Conservation (phyloP, 2,888 invertebrate genomes). For the Cheilosia urbana region DNA sequence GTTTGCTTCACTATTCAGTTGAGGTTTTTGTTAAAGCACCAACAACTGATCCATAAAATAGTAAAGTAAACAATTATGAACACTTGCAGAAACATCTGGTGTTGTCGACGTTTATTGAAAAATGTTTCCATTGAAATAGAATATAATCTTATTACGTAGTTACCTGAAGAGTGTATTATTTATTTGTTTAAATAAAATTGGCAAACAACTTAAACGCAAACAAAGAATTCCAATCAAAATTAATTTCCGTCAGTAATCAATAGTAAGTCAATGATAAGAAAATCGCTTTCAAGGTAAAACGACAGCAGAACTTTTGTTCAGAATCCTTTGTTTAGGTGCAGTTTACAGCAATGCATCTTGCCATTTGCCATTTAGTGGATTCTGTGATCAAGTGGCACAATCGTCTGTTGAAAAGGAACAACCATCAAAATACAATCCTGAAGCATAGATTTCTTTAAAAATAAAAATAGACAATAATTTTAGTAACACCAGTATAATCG, state of each 20-base stretch:
- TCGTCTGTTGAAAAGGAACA: no score
- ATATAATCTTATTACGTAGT: neutral
- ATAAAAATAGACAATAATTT: no score
- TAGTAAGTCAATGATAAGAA: constrained; percentile 16
- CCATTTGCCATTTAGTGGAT: no score
- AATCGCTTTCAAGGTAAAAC: neutral
- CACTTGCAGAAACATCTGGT: constrained; percentile 37
- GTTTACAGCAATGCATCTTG: no score
- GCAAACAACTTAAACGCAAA: constrained; percentile 16
- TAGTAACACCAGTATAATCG: no score
- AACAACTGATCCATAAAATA: neutral
- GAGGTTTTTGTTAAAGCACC: neutral
- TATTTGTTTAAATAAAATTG: constrained; percentile 16
- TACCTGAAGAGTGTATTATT: constrained; percentile 17
- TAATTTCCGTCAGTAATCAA: constrained; percentile 11
- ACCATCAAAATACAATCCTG: no score
- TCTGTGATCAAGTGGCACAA: no score
- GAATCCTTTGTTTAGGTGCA: no score
- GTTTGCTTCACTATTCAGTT: no score
- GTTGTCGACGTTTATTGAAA: neutral
- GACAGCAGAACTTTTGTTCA: no score
- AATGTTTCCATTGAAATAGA: neutral
- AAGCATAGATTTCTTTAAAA: no score
- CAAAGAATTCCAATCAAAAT: constrained; percentile 12
- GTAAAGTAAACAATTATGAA: neutral